Evolutionary conservation across 2,888 invertebrate species (phyloP).

Genomic region (Beris chalybata): DNA sequence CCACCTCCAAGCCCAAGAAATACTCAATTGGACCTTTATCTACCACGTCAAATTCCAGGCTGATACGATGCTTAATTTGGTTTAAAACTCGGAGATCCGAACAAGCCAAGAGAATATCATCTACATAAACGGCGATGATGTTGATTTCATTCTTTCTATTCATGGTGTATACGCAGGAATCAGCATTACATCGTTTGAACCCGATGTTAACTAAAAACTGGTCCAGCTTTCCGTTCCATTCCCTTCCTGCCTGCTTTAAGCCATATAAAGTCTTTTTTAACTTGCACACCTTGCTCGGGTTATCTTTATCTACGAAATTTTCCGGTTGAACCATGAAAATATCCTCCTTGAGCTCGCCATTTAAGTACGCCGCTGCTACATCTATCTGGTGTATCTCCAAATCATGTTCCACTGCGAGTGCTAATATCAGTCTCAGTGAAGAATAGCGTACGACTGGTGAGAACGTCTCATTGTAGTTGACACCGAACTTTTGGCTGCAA

Average conservation of each 20-base stretch:
- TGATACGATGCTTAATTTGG: not conserved
- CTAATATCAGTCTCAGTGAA: not conserved
- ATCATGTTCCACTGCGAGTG: not conserved
- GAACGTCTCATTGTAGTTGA: constrained; percentile 36
- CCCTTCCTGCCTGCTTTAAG: constrained; percentile 19
- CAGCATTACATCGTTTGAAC: not conserved
- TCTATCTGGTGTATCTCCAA: too few species aligned
- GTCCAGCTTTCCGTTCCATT: constrained; percentile 18
- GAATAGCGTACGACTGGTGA: not conserved
- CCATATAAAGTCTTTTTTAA: constrained; percentile 22
- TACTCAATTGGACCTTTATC: not conserved
- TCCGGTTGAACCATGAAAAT: not conserved
- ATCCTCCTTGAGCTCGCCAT: not conserved
- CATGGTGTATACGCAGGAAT: not conserved
- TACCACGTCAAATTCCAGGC: not conserved
- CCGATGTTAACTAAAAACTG: not conserved
- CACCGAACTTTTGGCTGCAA: constrained; percentile 4
- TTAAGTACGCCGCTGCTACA: not conserved
- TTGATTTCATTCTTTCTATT: not conserved
- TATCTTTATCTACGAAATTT: not conserved
- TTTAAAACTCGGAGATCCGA: not conserved
- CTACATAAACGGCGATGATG: not conserved
- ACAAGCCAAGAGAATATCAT: not conserved
- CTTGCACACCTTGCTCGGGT: not conserved
- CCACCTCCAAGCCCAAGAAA: not conserved